phyloP scores from a whole-genome alignment of 2,888 invertebrate genomes.

The Onchidella celtica region DNA sequence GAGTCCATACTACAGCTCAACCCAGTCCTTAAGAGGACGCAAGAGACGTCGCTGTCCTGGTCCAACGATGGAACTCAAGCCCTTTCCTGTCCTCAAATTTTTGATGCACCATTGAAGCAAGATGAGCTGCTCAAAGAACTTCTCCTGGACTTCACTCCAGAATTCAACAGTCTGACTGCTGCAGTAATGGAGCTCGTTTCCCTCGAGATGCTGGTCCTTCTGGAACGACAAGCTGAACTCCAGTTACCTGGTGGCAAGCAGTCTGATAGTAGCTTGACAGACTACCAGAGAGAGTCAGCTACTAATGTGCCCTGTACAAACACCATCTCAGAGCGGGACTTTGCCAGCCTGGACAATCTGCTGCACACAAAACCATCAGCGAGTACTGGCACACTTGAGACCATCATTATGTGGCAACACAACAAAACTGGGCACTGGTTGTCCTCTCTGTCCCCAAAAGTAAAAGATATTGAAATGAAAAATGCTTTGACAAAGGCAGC shows the following conservation, averaged over 20 bases:
- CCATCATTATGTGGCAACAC: conserved; percentile 8
- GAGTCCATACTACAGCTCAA: not conserved
- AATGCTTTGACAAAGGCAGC: not conserved
- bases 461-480: not conserved
- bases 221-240: not conserved
- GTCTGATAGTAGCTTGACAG: not conserved
- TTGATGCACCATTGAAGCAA: not conserved
- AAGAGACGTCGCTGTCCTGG: not conserved
- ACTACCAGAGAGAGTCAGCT: not conserved
- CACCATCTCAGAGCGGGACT: not conserved
- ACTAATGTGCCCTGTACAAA: not conserved
- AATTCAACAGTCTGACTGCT: not conserved
- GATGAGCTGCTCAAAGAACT: not conserved
- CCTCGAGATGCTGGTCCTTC: not conserved
- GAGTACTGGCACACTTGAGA: not conserved
- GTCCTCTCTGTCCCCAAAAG: not conserved
- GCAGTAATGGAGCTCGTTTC: not conserved
- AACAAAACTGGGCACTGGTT: conserved; percentile 6
- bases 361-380: not conserved
- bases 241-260: not conserved
- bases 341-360: not conserved
- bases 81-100: not conserved
- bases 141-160: not conserved
- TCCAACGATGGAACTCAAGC: not conserved
- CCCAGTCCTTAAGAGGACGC: not conserved